Evolutionary conservation across 1,140 invertebrate genomes (phyloP).

Genomic region (Tetranychus urticae): DNA sequence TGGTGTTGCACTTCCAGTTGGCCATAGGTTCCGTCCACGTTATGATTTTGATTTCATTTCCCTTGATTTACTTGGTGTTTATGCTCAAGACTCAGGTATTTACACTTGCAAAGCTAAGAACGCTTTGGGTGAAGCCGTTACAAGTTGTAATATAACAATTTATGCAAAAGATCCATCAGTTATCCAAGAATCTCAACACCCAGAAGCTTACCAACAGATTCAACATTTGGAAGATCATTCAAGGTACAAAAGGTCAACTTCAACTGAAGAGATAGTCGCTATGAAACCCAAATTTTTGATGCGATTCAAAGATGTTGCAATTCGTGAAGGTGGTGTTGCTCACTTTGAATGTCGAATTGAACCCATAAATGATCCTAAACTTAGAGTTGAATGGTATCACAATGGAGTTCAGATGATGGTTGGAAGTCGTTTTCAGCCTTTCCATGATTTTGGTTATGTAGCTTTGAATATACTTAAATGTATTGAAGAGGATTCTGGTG

Average conservation of each 20-base stretch:
- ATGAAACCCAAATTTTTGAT: conserved; percentile 20
- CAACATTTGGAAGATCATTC: conserved; percentile 58
- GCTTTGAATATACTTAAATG: conserved; percentile 69
- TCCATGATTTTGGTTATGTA: conserved; percentile 86
- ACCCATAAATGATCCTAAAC: conserved; percentile 63
- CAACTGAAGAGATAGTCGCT: background rate
- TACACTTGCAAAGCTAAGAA: conserved; percentile 27
- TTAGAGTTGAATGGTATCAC: conserved; percentile 74
- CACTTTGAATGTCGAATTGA: conserved; percentile 84
- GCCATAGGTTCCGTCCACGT: conserved; percentile 63
- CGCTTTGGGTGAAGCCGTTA: conserved; percentile 27
- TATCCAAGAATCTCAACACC: conserved; percentile 60
- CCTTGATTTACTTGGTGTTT: conserved; percentile 72
- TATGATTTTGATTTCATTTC: conserved; percentile 90
- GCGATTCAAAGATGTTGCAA: background rate
- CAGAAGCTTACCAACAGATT: conserved; percentile 61
- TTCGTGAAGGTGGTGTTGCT: conserved; percentile 56
- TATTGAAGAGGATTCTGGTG: conserved; percentile 73
- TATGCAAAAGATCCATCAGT: conserved; percentile 46
- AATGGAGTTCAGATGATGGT: conserved; percentile 64
- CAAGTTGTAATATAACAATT: conserved; percentile 29
- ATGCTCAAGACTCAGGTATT: conserved; percentile 13
- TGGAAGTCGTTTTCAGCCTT: conserved; percentile 65
- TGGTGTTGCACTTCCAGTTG: conserved; percentile 38
- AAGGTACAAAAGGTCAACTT: background rate